Base-by-base conservation (phyloP, 2,113 vertebrate species). In the Corythornis vintsioides region DNA sequence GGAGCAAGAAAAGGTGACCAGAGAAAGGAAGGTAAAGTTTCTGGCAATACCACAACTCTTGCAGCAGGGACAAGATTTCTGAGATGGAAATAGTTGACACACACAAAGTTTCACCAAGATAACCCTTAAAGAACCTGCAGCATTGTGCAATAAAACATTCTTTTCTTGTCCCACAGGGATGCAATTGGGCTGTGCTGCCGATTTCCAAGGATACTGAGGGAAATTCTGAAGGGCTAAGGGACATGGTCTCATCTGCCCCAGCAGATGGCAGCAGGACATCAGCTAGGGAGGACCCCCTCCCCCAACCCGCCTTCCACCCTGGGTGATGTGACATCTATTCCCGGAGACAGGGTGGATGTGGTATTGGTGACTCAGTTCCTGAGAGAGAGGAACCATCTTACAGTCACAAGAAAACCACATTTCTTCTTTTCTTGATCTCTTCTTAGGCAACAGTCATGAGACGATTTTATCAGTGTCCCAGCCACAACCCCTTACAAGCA, bases 261-360 rank as follows among this genome's bases (percentile, higher is more conserved):
- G 94, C 90, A 96, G 96, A 80, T 92, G 95, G 96, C 94, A 96
- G 94, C 94, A 97, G 93, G 83, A 89, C 50, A 83, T 76, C 28
- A 91, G 50, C 42, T 45, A 31, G 53, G 31, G 20, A 72, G 24
- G 28, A 87, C 86, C 50, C 6, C 6, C 1, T 3, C 31, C 6
- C 13, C 25, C 69, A 19, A 50, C 66, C 16, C 22, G 16, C 57
- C 29, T 2, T 6, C 50, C 80, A 24, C 14, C 42, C 1, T 2
- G 1, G 0, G 17, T 45, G 29, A 83, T 61, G 35, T 35, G 73
- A 71, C 88, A 86, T 90, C 47, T 72, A 67, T 94, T 96, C 81
- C 79, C 4, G 65, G 55, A 93, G 66, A 67, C 18, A 13, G 93
- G 21, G 86, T 93, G 93, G 91, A 95, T 95, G 96, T 94, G 95